phyloP scores from a whole-genome alignment of 2,888 invertebrate genomes.

The Scotopteryx bipunctaria region DNA sequence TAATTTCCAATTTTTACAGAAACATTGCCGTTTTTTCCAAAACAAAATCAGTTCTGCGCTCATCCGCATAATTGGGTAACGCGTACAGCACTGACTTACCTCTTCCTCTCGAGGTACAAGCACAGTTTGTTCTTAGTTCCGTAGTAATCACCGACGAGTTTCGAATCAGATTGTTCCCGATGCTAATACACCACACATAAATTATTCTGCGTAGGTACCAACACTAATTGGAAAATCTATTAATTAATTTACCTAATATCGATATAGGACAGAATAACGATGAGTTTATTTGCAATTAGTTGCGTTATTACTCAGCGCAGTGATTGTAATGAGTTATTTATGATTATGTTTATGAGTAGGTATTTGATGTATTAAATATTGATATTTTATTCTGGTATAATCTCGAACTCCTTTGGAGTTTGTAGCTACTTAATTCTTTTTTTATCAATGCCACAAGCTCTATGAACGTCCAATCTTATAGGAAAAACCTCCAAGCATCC shows the following conservation, averaged over 20 bases:
- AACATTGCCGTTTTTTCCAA: too few relatives aligned
- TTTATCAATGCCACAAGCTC: too few relatives aligned
- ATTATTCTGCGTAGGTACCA: slow-evolving; percentile 72
- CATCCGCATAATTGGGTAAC: background rate
- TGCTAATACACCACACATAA: slow-evolving; percentile 77
- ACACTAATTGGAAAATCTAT: slow-evolving; percentile 79
- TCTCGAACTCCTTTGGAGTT: background rate
- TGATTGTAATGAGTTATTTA: slow-evolving; percentile 5
- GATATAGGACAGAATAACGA: slow-evolving; percentile 48
- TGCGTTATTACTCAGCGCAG: background rate
- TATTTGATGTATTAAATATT: background rate
- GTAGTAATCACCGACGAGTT: slow-evolving; percentile 73
- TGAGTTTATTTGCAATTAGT: slow-evolving; percentile 24
- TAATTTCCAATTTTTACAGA: too few relatives aligned
- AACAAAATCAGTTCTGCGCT: background rate
- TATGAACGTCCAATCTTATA: too few relatives aligned
- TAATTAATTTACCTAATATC: slow-evolving; percentile 68
- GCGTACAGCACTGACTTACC: background rate
- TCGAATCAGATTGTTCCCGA: slow-evolving; percentile 76
- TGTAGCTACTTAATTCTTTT: background rate
- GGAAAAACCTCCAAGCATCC: too few relatives aligned
- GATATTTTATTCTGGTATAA: background rate
- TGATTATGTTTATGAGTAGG: background rate
- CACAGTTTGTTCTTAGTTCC: background rate
- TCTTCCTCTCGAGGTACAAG: too few relatives aligned